A percentile compares a stretch with the other conserved stretches of the same genome.
Conservation (phyloP, 2,888 invertebrate species). For the Tipula helvola region DNA sequence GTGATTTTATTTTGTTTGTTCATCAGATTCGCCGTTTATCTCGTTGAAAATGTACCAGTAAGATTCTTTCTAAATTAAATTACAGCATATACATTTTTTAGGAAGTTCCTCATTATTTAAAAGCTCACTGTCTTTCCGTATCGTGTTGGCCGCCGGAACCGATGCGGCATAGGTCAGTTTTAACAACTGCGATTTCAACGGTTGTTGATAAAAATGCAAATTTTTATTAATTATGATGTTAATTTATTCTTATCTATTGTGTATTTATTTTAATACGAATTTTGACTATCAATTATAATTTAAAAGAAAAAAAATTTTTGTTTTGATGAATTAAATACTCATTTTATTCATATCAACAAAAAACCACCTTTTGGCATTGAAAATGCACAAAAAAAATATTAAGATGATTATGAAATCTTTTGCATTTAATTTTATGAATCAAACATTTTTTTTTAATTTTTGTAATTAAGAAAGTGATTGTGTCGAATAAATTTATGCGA, state of each 20-base stretch:
- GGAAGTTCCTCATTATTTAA: too few species aligned
- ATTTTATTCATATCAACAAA: neutral
- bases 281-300: neutral
- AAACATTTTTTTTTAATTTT: neutral
- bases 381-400: neutral
- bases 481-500: neutral
- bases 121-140: too few species aligned
- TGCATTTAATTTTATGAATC: neutral
- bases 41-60: too few species aligned
- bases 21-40: too few species aligned
- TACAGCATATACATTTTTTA: too few species aligned
- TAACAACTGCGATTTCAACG: too few species aligned
- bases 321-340: neutral
- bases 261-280: neutral
- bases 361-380: neutral
- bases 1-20: too few species aligned
- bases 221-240: neutral
- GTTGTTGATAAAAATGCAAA: too few species aligned
- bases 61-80: too few species aligned
- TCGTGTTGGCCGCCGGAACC: too few species aligned
- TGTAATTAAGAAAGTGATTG: neutral
- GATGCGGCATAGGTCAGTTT: too few species aligned
- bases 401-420: neutral
- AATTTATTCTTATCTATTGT: neutral
- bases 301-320: neutral